Base-by-base conservation (phyloP, 2,888 invertebrate species). In the Dolomedes plantarius region DNA sequence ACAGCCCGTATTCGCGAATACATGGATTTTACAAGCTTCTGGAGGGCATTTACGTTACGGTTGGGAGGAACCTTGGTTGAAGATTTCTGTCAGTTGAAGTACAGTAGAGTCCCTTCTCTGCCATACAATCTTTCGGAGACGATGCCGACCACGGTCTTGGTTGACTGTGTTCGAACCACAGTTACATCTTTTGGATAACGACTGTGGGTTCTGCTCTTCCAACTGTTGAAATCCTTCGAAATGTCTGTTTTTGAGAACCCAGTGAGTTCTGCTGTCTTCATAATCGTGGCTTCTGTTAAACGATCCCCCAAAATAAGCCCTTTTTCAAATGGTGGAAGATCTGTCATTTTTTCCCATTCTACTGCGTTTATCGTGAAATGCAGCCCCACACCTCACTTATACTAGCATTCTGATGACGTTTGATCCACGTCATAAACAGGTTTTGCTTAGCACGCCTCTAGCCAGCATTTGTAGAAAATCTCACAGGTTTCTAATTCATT, bases 291-390 rank as follows among this genome's bases (percentile, higher is more conserved):
- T 32, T 9, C 32, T 73, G 56, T 0, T 56, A 73, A 73, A 73
- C 31, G 32, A 56, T 32, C 32, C 9, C 56, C 56, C 50, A 19
- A 50, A 56, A 28, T 31, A 73, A 23, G 31, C 19, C n/a, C 31
- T 31, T 56, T 73, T 56, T 31, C 73, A 73, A 56, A 73, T 16
- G 19, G 73, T 16, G n/a, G 19, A 29, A 73, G 27, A 65, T 65
- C 65, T 65, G 29, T 31, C 9, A 29, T 9, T n/a, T 29, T 65
- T 29, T 13, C 31, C 31, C 7, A 32, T 56, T 73, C 11, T 31
- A 50, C 72, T 46, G 19, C 50, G 6, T 28, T 50, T 27, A n/a
- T 50, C 72, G 72, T n/a, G 0, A 72, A 27, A 50, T n/a, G 50
- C 0, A 2, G 5, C 27, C 29, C 16, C 41, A 28, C 0, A 50